These are phyloP conservation scores for Mycetomoellerius zeteki DNA, from an alignment of 1,140 invertebrate genomes.

Conservation along the genomic window DNA sequence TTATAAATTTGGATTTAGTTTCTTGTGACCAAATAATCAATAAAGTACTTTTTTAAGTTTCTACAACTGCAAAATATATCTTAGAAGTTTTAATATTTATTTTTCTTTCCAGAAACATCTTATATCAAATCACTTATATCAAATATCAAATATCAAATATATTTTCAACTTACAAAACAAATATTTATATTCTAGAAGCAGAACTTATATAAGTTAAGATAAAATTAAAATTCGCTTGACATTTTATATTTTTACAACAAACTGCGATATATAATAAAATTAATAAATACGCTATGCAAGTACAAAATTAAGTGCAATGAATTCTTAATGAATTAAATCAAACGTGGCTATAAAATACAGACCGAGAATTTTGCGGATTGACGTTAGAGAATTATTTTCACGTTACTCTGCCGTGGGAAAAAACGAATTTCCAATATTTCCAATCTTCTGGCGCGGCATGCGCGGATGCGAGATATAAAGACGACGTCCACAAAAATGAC, in stretches of 20 bases:
- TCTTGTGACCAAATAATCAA: neutral
- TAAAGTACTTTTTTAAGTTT: neutral
- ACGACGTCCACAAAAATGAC: slow-evolving; percentile 57
- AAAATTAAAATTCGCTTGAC: neutral
- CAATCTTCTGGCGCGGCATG: slow-evolving; percentile 35
- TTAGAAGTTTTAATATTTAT: neutral
- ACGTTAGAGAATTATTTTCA: slow-evolving; percentile 51
- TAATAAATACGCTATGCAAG: neutral
- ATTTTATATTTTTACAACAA: neutral
- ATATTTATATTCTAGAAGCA: neutral
- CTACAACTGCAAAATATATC: neutral
- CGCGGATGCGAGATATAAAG: slow-evolving; percentile 24
- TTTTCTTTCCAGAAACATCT: neutral
- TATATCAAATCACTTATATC: too few species aligned
- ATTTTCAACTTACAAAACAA: neutral
- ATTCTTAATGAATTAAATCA: neutral
- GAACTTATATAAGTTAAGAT: neutral
- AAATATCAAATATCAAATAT: too few species aligned
- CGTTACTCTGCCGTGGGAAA: slow-evolving; percentile 4
- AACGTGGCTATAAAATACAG: neutral
- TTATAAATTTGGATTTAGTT: slow-evolving; percentile 1
- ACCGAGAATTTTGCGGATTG: neutral
- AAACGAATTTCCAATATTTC: slow-evolving; percentile 55
- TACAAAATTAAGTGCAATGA: neutral
- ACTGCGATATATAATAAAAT: too few species aligned